Evolutionary conservation across 2,888 invertebrate species (phyloP).

Genomic region (Mycalesis mineus): DNA sequence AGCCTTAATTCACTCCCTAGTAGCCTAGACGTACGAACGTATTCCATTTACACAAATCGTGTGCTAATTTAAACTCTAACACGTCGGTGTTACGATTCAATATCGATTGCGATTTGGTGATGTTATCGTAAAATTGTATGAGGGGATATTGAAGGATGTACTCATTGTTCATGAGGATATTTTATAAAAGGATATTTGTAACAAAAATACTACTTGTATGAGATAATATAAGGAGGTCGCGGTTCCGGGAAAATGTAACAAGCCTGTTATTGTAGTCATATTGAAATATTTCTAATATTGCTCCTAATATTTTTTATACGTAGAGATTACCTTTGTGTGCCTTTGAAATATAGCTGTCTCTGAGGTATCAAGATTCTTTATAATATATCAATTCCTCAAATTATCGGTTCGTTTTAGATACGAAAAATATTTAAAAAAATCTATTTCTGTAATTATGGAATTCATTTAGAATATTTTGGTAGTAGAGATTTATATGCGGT

Average conservation of each 20-base stretch:
- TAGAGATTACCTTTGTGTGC: no score
- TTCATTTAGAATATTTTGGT: background rate
- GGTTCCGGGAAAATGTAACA: constrained; percentile 8
- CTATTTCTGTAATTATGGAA: no score
- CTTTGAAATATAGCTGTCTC: no score
- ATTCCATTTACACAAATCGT: background rate
- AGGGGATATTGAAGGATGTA: constrained; percentile 18
- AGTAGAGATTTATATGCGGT: no score
- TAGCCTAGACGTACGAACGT: background rate
- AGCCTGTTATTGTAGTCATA: no score
- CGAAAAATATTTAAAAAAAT: no score
- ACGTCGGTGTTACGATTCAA: background rate
- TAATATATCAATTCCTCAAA: no score
- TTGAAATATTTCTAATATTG: constrained; percentile 3
- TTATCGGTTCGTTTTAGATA: no score
- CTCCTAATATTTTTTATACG: background rate
- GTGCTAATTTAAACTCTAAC: constrained; percentile 17
- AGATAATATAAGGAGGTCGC: constrained; percentile 7
- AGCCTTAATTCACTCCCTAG: constrained; percentile 30
- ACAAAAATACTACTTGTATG: constrained; percentile 23
- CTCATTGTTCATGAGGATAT: constrained; percentile 26
- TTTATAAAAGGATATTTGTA: constrained; percentile 25
- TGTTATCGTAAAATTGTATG: constrained; percentile 15
- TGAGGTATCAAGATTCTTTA: no score
- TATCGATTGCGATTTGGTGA: background rate